Evolutionary conservation across 2,797 vertebrate species (phyloP), one percentile per base, ranked within the genome.

Genomic region (Telmatherina bonti): DNA sequence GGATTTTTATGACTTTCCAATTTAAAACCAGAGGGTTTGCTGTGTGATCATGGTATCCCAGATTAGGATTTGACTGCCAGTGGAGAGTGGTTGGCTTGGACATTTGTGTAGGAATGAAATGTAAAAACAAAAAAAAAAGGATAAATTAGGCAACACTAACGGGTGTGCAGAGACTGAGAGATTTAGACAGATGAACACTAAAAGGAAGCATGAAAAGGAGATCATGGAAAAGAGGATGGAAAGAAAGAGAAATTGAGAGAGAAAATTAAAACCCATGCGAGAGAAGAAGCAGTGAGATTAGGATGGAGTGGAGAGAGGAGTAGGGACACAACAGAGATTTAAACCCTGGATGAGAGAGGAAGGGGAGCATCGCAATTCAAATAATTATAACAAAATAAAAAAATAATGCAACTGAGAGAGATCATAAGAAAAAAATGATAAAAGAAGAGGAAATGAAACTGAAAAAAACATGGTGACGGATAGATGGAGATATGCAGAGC

Each of bases 51-150:
- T 35, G 56, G 74, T 85, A 75, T 2, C 60, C 70, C 78, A 76
- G 81, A 86, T 91, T 84, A 86, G 70, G 78, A 77, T 76, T 86
- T 68, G 62, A 79, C 59, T 83, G 61, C 59, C 41, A 70, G 61
- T 52, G 35, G 45, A 52, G 54, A 78, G 66, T 31, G 64, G 52
- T 30, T 29, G 38, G 53, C 22, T 24, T 63, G 61, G 18, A 29
- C 0, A 16, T 68, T 12, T 22, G n/a, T 77, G 61, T 56, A 72
- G 49, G 62, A 31, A 64, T 52, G 27, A 29, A 36, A 22, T n/a
- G n/a, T n/a, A n/a, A 61, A 56, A 10, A 31, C 11, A 55, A 12
- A 38, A 18, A 67, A 60, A 67, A n/a, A 41, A n/a, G 53, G 56
- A 65, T 78, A 35, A 45, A 56, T 33, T 59, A 54, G 53, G 27